Evolutionary conservation across 2,113 vertebrate genomes (phyloP).

Genomic region (Crotalus viridis): DNA sequence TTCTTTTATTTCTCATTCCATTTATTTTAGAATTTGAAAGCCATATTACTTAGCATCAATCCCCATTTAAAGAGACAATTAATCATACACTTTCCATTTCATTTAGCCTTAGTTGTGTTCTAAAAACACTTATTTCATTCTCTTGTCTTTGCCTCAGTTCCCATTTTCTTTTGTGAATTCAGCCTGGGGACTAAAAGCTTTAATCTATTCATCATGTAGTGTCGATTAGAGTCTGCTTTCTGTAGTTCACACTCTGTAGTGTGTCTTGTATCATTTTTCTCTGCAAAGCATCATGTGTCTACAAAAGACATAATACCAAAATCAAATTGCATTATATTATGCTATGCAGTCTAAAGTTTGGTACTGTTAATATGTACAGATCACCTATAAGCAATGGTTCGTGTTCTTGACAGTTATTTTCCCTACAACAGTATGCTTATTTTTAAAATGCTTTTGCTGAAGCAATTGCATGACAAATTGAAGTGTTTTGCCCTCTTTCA

Average conservation of each 20-base stretch:
- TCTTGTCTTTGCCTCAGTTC: rapidly evolving
- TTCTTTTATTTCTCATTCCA: neutral
- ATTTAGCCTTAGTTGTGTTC: neutral
- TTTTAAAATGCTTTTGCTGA: slow-evolving; percentile 22
- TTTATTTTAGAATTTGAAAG: neutral
- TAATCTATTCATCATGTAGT: slow-evolving; percentile 9
- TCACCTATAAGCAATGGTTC: slow-evolving; percentile 38
- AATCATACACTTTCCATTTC: neutral
- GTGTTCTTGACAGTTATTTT: slow-evolving; percentile 50
- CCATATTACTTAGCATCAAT: neutral
- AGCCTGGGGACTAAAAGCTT: neutral
- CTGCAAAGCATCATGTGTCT: neutral
- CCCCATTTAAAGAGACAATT: rapidly evolving
- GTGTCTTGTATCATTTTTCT: slow-evolving; percentile 29
- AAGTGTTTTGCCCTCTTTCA: neutral
- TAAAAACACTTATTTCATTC: neutral
- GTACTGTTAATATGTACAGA: neutral
- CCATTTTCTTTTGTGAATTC: neutral
- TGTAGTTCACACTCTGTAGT: neutral
- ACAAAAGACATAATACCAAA: slow-evolving; percentile 7
- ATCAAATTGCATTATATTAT: neutral
- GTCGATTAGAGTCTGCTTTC: slow-evolving; percentile 26
- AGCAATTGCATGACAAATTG: slow-evolving; percentile 2
- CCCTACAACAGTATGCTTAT: slow-evolving; percentile 13
- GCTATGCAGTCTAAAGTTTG: slow-evolving; percentile 18